Evolutionary conservation across 2,888 invertebrate genomes (phyloP).

Genomic region (Oithona nana): DNA sequence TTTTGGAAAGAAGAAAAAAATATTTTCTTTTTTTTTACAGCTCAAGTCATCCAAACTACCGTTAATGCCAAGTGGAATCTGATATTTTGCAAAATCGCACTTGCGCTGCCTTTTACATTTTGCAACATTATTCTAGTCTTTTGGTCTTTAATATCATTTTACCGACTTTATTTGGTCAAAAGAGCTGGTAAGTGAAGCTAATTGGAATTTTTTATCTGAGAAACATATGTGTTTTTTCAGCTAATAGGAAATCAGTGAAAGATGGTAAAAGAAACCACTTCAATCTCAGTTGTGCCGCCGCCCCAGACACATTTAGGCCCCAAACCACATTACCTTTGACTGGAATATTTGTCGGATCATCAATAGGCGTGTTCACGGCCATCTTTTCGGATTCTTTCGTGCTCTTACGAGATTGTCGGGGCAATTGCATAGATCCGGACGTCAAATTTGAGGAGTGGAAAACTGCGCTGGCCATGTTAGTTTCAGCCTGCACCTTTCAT

Average conservation of each 20-base stretch:
- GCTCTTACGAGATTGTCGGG: not conserved
- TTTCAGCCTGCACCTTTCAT: not conserved
- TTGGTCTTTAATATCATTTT: not conserved
- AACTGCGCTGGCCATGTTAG: not conserved
- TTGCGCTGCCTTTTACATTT: not conserved
- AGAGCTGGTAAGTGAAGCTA: not conserved
- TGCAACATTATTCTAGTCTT: not conserved
- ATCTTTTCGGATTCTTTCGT: not conserved
- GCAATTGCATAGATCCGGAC: not conserved
- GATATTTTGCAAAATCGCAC: not conserved
- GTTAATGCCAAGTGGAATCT: not conserved
- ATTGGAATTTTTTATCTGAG: too few species aligned
- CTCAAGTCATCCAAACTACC: not conserved
- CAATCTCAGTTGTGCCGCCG: too few species aligned
- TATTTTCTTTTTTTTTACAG: not conserved
- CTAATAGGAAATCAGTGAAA: too few species aligned
- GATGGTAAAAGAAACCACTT: too few species aligned
- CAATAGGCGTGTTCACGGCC: not conserved
- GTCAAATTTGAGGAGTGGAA: not conserved
- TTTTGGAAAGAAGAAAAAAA: not conserved
- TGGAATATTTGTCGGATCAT: not conserved
- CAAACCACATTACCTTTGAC: not conserved
- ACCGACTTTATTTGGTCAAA: not conserved
- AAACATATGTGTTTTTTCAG: too few species aligned
- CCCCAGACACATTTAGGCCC: too few species aligned